Evolutionary conservation across 2,113 vertebrate genomes (phyloP), one percentile per base, ranked within the genome.

Genomic region (Pterocles gutturalis): DNA sequence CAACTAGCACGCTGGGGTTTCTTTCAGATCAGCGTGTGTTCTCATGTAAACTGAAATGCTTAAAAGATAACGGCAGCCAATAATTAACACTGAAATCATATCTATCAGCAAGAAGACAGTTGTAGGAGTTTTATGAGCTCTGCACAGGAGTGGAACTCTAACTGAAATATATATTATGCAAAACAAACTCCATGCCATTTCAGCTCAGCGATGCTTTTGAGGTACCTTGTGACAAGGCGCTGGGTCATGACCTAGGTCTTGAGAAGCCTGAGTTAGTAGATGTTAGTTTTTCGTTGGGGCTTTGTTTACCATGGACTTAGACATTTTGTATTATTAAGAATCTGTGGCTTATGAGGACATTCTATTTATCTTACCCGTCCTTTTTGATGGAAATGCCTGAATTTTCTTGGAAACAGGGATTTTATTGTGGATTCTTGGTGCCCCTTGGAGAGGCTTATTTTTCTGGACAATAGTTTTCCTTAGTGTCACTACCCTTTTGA

Each of bases 341-440:
- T 97, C 97, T 97, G 82, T 97, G 96, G 95, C 95, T 97, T 98
- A 97, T 98, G 96, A 98, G 97, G 91, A 97, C 93, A 93, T 97
- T 97, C 97, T 98, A 97, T 98, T 98, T 98, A 97, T 98, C 97
- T 98, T 96, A 96, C 89, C 83, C 96, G 87, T 38, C 95, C 96
- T 98, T 98, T 98, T 98, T 98, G 83, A 98, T 98, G 97, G 98
- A 98, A 98, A 98, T 98, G 95, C 90, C 94, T 93, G 95, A 96
- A 97, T 98, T 98, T 98, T 98, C 97, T 97, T 97, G 97, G 96
- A 98, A 98, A 98, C 96, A 95, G 97, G 97, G 97, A 97, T 98
- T 98, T 98, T 97, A 98, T 97, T 98, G 97, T 98, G 96, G 95
- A 98, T 98, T 98, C 97, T 88, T 93, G 96, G 95, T 98, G 98